A percentile compares a stretch with the other conserved stretches of the same genome.
Conservation (phyloP, 2,888 invertebrate species). For the Mimas tiliae region DNA sequence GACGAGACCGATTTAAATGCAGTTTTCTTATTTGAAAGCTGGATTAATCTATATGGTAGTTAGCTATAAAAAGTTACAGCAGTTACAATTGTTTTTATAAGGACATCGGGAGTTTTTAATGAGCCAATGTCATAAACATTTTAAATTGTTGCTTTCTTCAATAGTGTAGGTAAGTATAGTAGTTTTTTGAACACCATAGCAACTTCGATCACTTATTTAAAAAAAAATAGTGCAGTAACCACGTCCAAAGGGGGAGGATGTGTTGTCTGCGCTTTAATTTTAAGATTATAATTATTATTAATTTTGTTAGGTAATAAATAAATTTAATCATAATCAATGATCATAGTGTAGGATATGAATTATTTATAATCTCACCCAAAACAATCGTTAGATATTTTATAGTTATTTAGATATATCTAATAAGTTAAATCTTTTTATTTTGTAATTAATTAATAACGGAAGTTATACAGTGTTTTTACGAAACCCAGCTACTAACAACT, state of each 20-base stretch:
- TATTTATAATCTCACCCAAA: not conserved
- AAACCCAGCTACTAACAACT: conserved; percentile 23
- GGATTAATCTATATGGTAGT: too few species aligned
- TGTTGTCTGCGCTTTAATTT: conserved; percentile 46
- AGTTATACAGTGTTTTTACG: conserved; percentile 12
- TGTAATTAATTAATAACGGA: not conserved
- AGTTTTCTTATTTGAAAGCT: too few species aligned
- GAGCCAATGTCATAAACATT: too few species aligned
- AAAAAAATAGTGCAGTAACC: conserved; percentile 52
- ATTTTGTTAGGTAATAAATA: conserved; percentile 28
- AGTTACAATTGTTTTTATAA: too few species aligned
- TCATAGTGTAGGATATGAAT: conserved; percentile 9
- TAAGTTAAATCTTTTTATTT: not conserved
- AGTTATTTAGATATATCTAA: not conserved
- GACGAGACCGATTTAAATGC: too few species aligned
- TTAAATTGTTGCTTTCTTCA: too few species aligned
- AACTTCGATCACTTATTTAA: conserved; percentile 26
- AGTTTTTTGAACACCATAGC: not conserved
- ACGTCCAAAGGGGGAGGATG: conserved; percentile 46
- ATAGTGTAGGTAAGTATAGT: not conserved
- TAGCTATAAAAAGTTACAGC: too few species aligned
- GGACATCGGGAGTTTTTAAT: too few species aligned
- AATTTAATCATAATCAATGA: conserved; percentile 7
- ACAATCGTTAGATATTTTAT: not conserved
- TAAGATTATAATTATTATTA: conserved; percentile 39